phyloP scores from a whole-genome alignment of 2,797 vertebrate genomes.

The Muraenolepis orangiensis region DNA sequence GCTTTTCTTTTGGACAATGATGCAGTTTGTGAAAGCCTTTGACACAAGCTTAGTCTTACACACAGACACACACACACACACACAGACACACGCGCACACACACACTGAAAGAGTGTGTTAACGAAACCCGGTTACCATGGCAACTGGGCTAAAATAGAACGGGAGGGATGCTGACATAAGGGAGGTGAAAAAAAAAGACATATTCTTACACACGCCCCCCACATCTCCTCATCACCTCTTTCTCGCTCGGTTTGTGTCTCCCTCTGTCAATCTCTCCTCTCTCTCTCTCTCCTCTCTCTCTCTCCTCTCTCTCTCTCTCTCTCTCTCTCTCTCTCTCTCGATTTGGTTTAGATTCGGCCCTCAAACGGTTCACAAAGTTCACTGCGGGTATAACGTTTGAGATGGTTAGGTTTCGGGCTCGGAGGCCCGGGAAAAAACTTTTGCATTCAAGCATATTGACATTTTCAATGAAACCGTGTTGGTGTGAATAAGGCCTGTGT shows the following conservation, averaged over 20 bases:
- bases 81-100: not conserved
- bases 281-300: not conserved
- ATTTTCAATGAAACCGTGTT: too few species aligned
- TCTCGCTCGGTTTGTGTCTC: not conserved
- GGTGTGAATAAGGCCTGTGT: too few species aligned
- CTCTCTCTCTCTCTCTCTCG: not conserved
- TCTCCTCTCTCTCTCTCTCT: not conserved
- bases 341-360: not conserved
- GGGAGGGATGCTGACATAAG: slow-evolving; percentile 18
- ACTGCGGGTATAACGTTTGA: too few species aligned
- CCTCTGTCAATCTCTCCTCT: not conserved
- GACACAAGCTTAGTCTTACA: not conserved
- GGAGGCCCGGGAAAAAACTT: too few species aligned
- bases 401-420: not conserved
- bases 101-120: slow-evolving; percentile 12
- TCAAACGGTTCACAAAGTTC: not conserved
- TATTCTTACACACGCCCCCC: not conserved
- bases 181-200: not conserved
- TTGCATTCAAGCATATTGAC: too few species aligned
- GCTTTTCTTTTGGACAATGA: slow-evolving; percentile 9
- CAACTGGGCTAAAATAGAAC: slow-evolving; percentile 60
- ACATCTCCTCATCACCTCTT: not conserved
- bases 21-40: not conserved
- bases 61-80: not conserved
- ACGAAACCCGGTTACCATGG: slow-evolving; percentile 46